Conservation (phyloP, 2,888 invertebrate species). For the Drosophila tanythrix region DNA sequence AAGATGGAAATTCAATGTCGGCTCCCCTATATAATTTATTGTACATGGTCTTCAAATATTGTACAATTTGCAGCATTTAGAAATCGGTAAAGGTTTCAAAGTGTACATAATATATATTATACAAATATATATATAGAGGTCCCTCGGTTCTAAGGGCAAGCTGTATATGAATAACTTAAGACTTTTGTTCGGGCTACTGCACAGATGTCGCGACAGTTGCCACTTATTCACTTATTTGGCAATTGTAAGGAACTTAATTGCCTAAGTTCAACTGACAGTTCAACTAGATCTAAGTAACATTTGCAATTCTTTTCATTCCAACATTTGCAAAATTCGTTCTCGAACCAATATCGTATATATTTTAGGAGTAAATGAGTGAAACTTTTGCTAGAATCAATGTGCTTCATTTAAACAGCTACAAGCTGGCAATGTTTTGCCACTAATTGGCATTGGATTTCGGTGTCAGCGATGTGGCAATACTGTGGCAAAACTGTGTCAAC, state of each 20-base stretch:
- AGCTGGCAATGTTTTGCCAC: not conserved
- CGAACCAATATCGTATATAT: not conserved
- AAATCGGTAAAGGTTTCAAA: not conserved
- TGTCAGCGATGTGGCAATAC: conserved; percentile 15
- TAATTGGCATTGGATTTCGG: not conserved
- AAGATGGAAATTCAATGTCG: conserved; percentile 34
- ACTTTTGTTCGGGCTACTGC: not conserved
- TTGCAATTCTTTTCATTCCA: not conserved
- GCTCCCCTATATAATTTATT: conserved; percentile 4
- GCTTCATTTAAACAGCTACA: not conserved
- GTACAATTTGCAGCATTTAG: not conserved
- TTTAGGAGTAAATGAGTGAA: not conserved
- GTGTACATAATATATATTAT: not conserved
- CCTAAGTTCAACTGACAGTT: not conserved
- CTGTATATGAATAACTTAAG: not conserved
- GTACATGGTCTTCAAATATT: not conserved
- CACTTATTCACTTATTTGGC: not conserved
- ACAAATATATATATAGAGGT: not conserved
- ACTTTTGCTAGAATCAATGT: not conserved
- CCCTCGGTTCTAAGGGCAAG: not conserved
- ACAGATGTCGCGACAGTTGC: not conserved
- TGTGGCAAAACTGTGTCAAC: conserved; percentile 8
- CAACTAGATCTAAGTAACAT: not conserved
- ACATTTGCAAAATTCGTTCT: not conserved
- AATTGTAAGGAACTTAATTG: not conserved